Conservation (phyloP, 2,113 vertebrate species). For the Cephalophus harveyi region DNA sequence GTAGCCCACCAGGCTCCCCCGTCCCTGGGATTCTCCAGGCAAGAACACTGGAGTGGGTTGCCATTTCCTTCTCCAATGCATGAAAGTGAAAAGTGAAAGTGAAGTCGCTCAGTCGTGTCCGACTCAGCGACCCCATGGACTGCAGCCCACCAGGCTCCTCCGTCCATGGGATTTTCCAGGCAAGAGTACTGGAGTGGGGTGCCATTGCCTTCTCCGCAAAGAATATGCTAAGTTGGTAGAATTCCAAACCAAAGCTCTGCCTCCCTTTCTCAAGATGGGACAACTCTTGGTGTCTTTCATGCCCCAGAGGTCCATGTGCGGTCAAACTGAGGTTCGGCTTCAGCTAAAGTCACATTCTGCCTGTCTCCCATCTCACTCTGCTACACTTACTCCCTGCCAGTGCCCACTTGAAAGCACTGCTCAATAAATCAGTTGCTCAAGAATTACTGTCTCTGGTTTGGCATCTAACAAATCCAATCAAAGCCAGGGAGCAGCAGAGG, state of each 20-base stretch:
- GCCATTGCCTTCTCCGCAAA: too few relatives aligned
- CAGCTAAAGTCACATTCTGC: background rate
- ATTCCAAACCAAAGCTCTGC: background rate
- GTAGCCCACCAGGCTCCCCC: too few relatives aligned
- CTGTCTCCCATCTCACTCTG: background rate
- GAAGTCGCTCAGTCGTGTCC: too few relatives aligned
- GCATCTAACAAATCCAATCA: background rate
- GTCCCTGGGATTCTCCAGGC: too few relatives aligned
- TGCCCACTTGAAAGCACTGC: too few relatives aligned
- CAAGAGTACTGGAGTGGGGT: too few relatives aligned
- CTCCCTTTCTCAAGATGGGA: background rate
- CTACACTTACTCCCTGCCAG: background rate
- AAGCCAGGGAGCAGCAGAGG: background rate
- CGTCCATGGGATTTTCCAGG: too few relatives aligned
- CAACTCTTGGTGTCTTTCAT: background rate
- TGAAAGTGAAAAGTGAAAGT: too few relatives aligned
- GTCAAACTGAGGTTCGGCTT: background rate
- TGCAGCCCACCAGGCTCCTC: too few relatives aligned
- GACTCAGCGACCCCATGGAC: too few relatives aligned
- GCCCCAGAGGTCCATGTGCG: background rate
- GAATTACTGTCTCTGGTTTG: background rate
- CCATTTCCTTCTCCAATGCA: too few relatives aligned
- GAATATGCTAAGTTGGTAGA: background rate
- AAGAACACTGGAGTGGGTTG: too few relatives aligned
- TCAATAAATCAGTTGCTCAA: background rate